These are phyloP conservation scores for Hypothenemus hampei DNA, from an alignment of 1,140 invertebrate species.

Conservation along the genomic window DNA sequence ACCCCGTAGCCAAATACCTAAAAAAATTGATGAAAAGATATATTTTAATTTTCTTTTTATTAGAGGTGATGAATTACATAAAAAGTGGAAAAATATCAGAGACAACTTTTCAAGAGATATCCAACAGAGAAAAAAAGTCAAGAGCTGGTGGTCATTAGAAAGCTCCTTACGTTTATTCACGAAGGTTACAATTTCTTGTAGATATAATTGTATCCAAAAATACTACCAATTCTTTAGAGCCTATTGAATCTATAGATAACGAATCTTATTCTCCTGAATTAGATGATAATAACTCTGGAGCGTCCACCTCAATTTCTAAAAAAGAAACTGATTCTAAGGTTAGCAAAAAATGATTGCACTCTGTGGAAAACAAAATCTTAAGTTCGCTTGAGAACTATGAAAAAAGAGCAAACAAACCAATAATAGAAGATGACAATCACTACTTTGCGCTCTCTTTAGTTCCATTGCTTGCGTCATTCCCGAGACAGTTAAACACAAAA, in stretches of 20 bases:
- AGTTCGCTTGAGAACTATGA: no score
- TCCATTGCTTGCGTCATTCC: no score
- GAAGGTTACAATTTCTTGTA: neutral
- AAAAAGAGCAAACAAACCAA: no score
- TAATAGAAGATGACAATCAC: no score
- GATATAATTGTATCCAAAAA: neutral
- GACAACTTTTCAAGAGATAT: neutral
- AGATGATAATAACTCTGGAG: neutral
- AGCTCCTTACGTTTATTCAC: neutral
- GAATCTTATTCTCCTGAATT: neutral
- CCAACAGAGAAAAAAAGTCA: neutral
- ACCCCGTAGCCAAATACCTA: constrained; percentile 24
- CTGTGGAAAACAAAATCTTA: no score
- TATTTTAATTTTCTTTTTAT: neutral
- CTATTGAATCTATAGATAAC: neutral
- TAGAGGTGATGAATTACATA: neutral
- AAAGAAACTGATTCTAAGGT: neutral
- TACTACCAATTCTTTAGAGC: neutral
- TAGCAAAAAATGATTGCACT: neutral
- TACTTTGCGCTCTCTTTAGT: no score
- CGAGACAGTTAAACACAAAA: no score
- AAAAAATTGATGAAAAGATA: constrained; percentile 8
- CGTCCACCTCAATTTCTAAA: neutral
- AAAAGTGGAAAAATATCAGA: constrained; percentile 1
- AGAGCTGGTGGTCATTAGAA: neutral